Percentiles rank a stretch among this genome's conserved stretches.
These are phyloP conservation scores for Ochropacha duplaris DNA, from an alignment of 2,888 invertebrate species.

Conservation along the genomic window DNA sequence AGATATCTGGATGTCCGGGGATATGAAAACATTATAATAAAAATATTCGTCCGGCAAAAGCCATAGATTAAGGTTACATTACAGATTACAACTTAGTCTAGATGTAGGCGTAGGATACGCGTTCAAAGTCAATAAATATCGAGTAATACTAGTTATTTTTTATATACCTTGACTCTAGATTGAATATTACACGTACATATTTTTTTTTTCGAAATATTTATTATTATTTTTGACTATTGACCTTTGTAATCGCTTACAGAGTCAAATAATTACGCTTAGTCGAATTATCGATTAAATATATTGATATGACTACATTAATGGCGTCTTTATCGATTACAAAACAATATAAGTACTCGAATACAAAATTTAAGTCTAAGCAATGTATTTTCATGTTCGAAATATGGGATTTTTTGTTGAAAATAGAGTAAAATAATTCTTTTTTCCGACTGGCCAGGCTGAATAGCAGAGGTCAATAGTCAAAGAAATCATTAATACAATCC, in stretches of 20 bases:
- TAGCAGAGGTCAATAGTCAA: slow-evolving; percentile 9
- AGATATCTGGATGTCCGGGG: slow-evolving; percentile 12
- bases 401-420: background rate
- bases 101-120: slow-evolving; percentile 20
- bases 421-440: too few relatives aligned
- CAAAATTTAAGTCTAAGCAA: too few relatives aligned
- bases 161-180: slow-evolving; percentile 55
- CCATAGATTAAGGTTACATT: slow-evolving; percentile 12
- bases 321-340: too few relatives aligned
- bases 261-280: too few relatives aligned
- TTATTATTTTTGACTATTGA: slow-evolving; percentile 24
- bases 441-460: background rate
- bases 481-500: background rate
- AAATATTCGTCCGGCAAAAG: slow-evolving; percentile 31
- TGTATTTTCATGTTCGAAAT: too few relatives aligned
- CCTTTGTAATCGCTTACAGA: slow-evolving; percentile 7
- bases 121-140: slow-evolving; percentile 14
- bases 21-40: slow-evolving; percentile 11
- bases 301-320: too few relatives aligned
- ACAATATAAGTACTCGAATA: too few relatives aligned
- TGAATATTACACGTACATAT: slow-evolving; percentile 60
- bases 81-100: slow-evolving; percentile 21
- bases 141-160: slow-evolving; percentile 22
- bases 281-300: too few relatives aligned
- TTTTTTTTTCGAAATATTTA: slow-evolving; percentile 24